Base-by-base conservation (phyloP, 2,113 vertebrate species). In the Butorides virescens region DNA sequence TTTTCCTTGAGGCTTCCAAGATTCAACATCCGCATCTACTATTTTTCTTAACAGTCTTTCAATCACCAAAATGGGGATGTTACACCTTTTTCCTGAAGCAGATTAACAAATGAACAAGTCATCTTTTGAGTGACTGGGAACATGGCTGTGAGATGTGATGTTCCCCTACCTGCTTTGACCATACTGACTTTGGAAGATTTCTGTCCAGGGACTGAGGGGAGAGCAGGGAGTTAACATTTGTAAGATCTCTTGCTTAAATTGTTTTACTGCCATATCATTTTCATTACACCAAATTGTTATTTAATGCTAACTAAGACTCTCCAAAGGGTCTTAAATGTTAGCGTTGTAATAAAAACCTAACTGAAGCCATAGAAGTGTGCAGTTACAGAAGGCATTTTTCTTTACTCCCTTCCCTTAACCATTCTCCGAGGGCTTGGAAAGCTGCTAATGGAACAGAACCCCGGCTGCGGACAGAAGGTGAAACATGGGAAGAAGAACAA, bases 1-100 rank as follows among this genome's bases (percentile, higher is more conserved):
- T 71, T 77, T 16, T 81, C 85, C 16, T 22, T 66, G 16, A 82
- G n/a, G 9, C 37, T 78, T 67, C 25, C 23, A 59, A 8, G 25
- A 50, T 39, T 70, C 10, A 65, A 26, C 0, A 0, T 47, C 39
- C 0, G 0, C 7, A 0, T 26, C 15, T 89, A 13, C 15, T 80
- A 3, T n/a, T 79, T 86, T 86, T 61, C 23, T 47, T 80, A 47
- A 21, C 12, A 72, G 21, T 49, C 10, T 88, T 67, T 55, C 49
- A 49, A 47, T 67, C 58, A 72, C 19, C 21, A 70, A 19, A 81
- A 49, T n/a, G 20, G 37, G 15, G 46, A n/a, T 42, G 8, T 71
- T 73, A 17, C 42, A 61, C 18, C 9, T 56, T 70, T 25, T 27
- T 91, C 27, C 55, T 84, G 50, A 84, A 62, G 29, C 21, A 37